Conservation (phyloP, 2,113 vertebrate species). For the Ptilorrhoa leucosticta region DNA sequence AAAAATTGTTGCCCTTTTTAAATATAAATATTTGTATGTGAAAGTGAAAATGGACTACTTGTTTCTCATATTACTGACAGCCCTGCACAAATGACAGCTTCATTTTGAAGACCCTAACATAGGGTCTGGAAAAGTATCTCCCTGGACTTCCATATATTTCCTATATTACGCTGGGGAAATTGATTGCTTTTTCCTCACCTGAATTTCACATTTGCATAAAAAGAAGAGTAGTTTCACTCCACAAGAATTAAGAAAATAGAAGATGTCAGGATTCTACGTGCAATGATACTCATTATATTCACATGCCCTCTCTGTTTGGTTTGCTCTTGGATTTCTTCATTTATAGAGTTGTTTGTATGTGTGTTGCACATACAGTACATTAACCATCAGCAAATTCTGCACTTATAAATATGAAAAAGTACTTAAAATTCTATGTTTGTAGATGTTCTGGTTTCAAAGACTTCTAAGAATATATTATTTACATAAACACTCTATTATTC, state of each 20-base stretch:
- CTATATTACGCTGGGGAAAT: rapidly evolving
- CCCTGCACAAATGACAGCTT: not conserved
- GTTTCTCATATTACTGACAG: not conserved
- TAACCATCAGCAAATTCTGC: not conserved
- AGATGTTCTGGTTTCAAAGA: not conserved
- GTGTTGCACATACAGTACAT: not conserved
- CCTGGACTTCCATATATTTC: not conserved
- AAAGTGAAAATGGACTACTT: not conserved
- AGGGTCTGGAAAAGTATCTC: not conserved
- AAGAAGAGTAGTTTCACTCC: not conserved
- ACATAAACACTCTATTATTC: not conserved
- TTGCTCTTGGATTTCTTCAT: not conserved
- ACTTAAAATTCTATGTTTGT: not conserved
- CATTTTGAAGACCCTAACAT: not conserved
- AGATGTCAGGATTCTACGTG: not conserved
- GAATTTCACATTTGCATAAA: not conserved
- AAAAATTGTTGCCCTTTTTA: not conserved
- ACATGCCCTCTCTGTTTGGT: not conserved
- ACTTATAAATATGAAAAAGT: not conserved
- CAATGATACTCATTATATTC: not conserved
- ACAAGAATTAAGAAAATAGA: not conserved
- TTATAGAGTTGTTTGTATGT: not conserved
- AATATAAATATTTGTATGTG: not conserved
- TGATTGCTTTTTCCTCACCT: not conserved
- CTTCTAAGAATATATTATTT: not conserved